Evolutionary conservation across 2,888 invertebrate genomes (phyloP).

Genomic region (Abscondita cerata): DNA sequence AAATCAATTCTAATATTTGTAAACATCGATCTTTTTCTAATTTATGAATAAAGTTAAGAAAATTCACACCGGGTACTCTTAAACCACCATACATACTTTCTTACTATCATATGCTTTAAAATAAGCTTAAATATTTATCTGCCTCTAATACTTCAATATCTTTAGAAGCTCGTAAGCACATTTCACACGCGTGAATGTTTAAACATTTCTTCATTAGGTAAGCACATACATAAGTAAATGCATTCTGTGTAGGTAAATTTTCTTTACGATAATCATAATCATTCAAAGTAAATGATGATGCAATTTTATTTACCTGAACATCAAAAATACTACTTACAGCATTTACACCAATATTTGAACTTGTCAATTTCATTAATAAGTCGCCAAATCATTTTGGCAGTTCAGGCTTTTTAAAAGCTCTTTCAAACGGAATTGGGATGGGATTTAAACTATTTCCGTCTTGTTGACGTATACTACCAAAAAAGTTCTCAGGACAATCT

Average conservation of each 20-base stretch:
- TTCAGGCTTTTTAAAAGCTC: conserved; percentile 32
- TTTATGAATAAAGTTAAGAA: no score
- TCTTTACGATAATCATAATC: neutral
- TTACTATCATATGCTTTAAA: neutral
- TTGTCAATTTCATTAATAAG: no score
- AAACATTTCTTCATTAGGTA: neutral
- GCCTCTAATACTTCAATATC: neutral
- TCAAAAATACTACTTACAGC: neutral
- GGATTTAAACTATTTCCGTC: conserved; percentile 37
- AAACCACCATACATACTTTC: neutral
- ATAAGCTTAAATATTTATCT: neutral
- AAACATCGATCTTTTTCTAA: no score
- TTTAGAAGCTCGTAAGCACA: neutral
- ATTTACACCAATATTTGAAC: neutral
- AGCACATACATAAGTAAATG: neutral
- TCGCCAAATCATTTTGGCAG: no score
- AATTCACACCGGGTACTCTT: neutral
- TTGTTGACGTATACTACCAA: conserved; percentile 35
- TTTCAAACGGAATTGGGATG: conserved; percentile 32
- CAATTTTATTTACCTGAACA: neutral
- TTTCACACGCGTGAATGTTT: neutral
- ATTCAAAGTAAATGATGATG: neutral
- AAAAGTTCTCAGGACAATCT: conserved; percentile 4
- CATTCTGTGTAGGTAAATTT: neutral
- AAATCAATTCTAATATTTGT: no score